Conservation (phyloP, 2,888 invertebrate species). For the Taenaris catops region DNA sequence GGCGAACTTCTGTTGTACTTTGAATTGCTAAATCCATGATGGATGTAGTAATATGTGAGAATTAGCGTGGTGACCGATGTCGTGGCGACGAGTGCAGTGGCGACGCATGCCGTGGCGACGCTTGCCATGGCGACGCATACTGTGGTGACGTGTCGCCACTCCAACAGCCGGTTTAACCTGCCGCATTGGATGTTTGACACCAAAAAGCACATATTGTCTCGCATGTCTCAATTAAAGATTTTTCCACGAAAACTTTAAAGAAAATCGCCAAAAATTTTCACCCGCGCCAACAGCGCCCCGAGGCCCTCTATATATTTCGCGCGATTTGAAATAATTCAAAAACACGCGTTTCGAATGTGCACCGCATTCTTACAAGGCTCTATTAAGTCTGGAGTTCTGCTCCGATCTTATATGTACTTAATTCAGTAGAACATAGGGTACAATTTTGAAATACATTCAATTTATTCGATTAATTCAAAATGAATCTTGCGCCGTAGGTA, state of each 20-base stretch:
- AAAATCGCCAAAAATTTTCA: slow-evolving; percentile 26
- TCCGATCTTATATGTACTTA: slow-evolving; percentile 20
- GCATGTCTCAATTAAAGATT: slow-evolving; percentile 4
- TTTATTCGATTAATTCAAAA: slow-evolving; percentile 12
- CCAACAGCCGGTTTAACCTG: too few species aligned
- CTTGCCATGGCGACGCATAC: too few species aligned
- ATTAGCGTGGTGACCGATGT: too few species aligned
- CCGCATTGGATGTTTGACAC: too few species aligned
- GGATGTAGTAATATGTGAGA: too few species aligned
- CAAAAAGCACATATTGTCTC: too few species aligned
- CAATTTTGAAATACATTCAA: slow-evolving; percentile 6
- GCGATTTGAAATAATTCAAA: slow-evolving; percentile 56
- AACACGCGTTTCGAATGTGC: slow-evolving; percentile 47
- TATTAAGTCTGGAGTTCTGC: slow-evolving; percentile 37
- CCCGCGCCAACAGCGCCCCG: slow-evolving; percentile 25
- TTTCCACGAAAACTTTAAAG: slow-evolving; percentile 6
- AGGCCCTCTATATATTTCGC: slow-evolving; percentile 32
- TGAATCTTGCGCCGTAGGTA: slow-evolving; percentile 3
- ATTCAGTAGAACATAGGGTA: slow-evolving; percentile 8
- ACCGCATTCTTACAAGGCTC: slow-evolving; percentile 50
- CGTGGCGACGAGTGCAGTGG: too few species aligned
- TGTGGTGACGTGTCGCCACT: too few species aligned
- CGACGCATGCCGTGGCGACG: too few species aligned
- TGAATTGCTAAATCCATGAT: too few species aligned
- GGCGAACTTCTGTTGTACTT: too few species aligned